A percentile compares a stretch with the other conserved stretches of the same genome.
These are phyloP conservation scores for Thunnus maccoyii DNA, from an alignment of 2,113 vertebrate species.

Conservation along the genomic window DNA sequence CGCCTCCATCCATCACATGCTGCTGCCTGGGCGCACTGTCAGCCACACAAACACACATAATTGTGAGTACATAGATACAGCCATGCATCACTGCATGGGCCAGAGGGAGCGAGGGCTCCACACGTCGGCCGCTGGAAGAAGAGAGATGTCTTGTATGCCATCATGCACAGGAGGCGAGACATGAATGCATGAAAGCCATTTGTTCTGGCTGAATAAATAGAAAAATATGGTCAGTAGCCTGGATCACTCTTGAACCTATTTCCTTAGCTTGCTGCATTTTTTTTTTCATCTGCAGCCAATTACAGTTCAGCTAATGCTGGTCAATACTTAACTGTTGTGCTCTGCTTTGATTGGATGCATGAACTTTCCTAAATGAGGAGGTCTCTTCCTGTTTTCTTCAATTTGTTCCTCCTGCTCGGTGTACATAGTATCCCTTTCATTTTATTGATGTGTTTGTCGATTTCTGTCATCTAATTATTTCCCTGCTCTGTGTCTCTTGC, in stretches of 20 bases:
- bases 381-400: slow-evolving; percentile 55
- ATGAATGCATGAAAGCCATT: slow-evolving; percentile 37
- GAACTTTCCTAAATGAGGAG: slow-evolving; percentile 67
- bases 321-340: slow-evolving; percentile 41
- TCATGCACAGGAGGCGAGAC: slow-evolving; percentile 26
- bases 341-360: slow-evolving; percentile 55
- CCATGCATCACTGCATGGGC: slow-evolving; percentile 69
- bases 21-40: slow-evolving; percentile 28
- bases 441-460: slow-evolving; percentile 78
- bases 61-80: slow-evolving; percentile 72
- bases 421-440: slow-evolving; percentile 61
- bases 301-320: slow-evolving; percentile 51
- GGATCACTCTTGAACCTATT: not conserved
- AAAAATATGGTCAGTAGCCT: not conserved
- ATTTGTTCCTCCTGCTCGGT: slow-evolving; percentile 41
- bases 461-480: slow-evolving; percentile 78
- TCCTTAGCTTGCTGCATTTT: slow-evolving; percentile 15
- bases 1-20: slow-evolving; percentile 68
- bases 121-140: slow-evolving; percentile 10
- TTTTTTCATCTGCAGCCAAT: slow-evolving; percentile 40
- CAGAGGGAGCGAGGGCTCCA: slow-evolving; percentile 32
- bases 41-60: slow-evolving; percentile 69
- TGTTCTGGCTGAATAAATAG: slow-evolving; percentile 63
- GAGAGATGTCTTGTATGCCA: slow-evolving; percentile 39
- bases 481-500: slow-evolving; percentile 60